Evolutionary conservation across 1,140 invertebrate genomes (phyloP).

Genomic region (Drosophila lini): DNA sequence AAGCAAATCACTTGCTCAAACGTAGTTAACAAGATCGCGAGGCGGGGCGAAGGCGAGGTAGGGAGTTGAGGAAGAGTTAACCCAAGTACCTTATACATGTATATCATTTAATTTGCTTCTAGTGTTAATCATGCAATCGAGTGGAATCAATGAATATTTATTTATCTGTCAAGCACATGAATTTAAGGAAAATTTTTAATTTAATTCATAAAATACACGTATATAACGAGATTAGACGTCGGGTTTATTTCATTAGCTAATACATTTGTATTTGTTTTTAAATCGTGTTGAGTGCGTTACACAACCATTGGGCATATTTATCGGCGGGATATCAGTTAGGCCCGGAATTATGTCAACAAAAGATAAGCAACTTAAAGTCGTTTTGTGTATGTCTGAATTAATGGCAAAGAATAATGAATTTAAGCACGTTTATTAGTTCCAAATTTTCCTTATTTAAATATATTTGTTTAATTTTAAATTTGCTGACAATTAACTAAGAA

Average conservation of each 20-base stretch:
- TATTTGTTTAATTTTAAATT: neutral
- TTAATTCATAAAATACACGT: slow-evolving; percentile 3
- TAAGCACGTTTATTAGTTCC: neutral
- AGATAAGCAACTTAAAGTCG: neutral
- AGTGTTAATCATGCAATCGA: slow-evolving; percentile 49
- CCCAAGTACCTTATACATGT: slow-evolving; percentile 81
- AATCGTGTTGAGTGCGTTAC: slow-evolving; percentile 7
- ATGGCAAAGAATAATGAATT: neutral
- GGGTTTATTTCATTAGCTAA: neutral
- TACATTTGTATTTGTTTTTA: slow-evolving; percentile 10
- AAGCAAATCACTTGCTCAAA: slow-evolving; percentile 68
- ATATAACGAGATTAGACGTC: slow-evolving; percentile 8
- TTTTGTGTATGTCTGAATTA: neutral
- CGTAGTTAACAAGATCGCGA: slow-evolving; percentile 58
- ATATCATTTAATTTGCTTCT: slow-evolving; percentile 71
- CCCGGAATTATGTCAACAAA: neutral
- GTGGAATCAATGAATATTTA: slow-evolving; percentile 54
- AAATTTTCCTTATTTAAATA: neutral
- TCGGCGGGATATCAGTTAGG: neutral
- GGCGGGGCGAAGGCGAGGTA: slow-evolving; percentile 17
- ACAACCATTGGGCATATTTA: neutral
- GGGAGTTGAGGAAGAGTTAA: slow-evolving; percentile 64
- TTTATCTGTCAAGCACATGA: slow-evolving; percentile 51
- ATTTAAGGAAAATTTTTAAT: neutral
- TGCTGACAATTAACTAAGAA: neutral